Evolutionary conservation across 1,140 invertebrate genomes (phyloP), one percentile per base, ranked within the genome.

Genomic region (Ectropis grisescens): DNA sequence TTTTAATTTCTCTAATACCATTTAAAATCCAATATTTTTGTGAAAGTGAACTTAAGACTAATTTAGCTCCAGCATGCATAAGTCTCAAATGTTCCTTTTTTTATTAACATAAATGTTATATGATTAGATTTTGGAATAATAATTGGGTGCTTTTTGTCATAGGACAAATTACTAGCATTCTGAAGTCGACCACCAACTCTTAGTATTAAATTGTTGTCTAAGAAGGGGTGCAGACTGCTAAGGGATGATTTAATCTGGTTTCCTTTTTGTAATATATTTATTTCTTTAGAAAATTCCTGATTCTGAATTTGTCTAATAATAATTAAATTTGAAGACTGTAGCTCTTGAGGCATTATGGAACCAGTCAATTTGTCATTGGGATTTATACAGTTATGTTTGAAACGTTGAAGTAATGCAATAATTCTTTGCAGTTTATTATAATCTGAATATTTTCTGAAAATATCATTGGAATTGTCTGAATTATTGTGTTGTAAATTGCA

Each of bases 151-250:
- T 47, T 58, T 14, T 56, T 22, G 6, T 38, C 25, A 26, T 44
- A 61, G 1, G 28, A 2, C 1, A 61, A 9, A 13, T 43, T 11
- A 0, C 51, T 30, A 12, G 31, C 12, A 29, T 58, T 43, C 29
- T 41, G 16, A 4, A 71, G 11, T 11, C 60, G 29, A 1, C 62
- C 60, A 10, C 60, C 60, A 4, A 72, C 61, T 53, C 79, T 31
- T 7, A 66, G 26, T 2, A 58, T 11, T 8, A 37, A 42, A 10
- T 41, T 10, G 5, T 26, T 2, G 37, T 61, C 48, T 1, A 64
- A 11, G 13, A 61, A 61, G n/a, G n/a, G 52, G 16, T 43, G 11
- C 8, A 58, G n/a, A 5, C 11, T 9, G 10, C 29, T 27, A 11
- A 55, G 32, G 22, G 34, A 34, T 14, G 30, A 16, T n/a, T 23